Base-by-base conservation (phyloP, 2,113 vertebrate species). In the Pachypanchax playfairii region DNA sequence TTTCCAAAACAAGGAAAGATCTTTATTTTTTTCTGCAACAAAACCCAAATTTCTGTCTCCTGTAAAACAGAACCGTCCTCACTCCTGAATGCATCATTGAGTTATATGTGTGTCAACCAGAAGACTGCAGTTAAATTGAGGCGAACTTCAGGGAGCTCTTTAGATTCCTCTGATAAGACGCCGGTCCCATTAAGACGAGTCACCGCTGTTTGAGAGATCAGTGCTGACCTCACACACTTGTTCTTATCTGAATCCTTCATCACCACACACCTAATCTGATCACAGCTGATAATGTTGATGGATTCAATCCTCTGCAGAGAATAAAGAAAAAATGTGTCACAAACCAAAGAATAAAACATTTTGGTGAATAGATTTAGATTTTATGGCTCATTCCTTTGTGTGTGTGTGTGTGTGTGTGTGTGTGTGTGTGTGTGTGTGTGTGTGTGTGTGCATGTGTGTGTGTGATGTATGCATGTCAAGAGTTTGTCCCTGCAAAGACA, bases 211-310 rank as follows among this genome's bases (percentile, higher is more conserved):
- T 47, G 65, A 79, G 70, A 44, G 67, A 53, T 58, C 62, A 44
- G 49, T n/a, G 38, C 60, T 36, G 70, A 83, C 80, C 84, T 73
- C 87, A 70, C 82, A 54, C 83, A 60, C 79, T 78, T 38, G 6
- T 60, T 81, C 80, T 90, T 90, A 90, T 89, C 89, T 88, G 68
- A 87, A 87, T 80, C 81, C 83, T 80, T 79, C 82, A 90, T 85
- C 83, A 75, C 74, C 79, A 65, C 81, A 80, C 72, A 73, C 68
- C 79, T 85, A 78, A 89, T 87, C 77, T 79, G 79, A 85, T 62
- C 69, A 62, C 57, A 15, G 67, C 61, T 50, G 66, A 73, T 88
- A 56, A 85, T 73, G 80, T 55, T 85, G 86, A 86, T 80, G 61
- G 58, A 87, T 85, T 52, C 73, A 53, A 77, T 73, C 66, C 59